Evolutionary conservation across 2,113 vertebrate genomes (phyloP).

Genomic region (Oryzias curvinotus): DNA sequence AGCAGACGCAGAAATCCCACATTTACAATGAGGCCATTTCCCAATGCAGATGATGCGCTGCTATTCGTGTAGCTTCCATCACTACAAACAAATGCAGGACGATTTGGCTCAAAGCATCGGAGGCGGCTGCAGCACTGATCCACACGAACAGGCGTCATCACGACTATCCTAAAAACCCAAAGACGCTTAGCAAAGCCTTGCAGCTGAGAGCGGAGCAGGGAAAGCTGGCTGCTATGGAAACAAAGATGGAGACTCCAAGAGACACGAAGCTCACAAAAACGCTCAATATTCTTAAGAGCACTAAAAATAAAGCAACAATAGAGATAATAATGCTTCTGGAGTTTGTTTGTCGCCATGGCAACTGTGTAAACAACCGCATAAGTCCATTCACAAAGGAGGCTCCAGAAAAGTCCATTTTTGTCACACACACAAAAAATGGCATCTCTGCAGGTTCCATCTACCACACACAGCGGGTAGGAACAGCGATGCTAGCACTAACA

Average conservation of each 20-base stretch:
- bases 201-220: neutral
- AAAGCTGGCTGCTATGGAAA: neutral
- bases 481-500: neutral
- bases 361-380: neutral
- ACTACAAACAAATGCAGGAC: too few relatives aligned
- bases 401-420: neutral
- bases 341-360: constrained; percentile 6
- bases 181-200: neutral
- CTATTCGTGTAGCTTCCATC: too few relatives aligned
- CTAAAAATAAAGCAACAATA: constrained; percentile 8
- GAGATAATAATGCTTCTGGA: constrained; percentile 2
- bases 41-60: too few relatives aligned
- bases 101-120: neutral
- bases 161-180: neutral
- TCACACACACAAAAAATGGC: neutral
- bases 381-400: neutral
- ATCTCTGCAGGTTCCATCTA: neutral
- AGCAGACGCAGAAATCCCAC: neutral
- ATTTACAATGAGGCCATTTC: too few relatives aligned
- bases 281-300: neutral
- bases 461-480: neutral
- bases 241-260: neutral
- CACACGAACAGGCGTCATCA: neutral
- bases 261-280: neutral
- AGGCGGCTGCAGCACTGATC: neutral